These are phyloP conservation scores for Dendrophyllia cribrosa DNA, from an alignment of 64 coral and sea anemone species.

Conservation along the genomic window DNA sequence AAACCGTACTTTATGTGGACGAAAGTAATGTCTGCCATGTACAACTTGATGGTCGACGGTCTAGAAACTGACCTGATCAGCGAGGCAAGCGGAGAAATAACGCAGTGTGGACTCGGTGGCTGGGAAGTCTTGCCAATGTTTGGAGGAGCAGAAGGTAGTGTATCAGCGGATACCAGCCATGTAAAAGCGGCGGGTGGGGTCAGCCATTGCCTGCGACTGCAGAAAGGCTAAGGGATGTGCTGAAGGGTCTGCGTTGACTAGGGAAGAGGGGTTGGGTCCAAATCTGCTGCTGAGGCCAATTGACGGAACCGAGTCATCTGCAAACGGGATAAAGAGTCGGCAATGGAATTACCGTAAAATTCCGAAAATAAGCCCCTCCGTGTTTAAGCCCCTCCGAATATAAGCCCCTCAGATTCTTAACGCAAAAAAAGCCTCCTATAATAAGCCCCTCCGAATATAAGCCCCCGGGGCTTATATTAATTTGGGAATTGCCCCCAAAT, in stretches of 20 bases:
- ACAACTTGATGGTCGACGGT: background rate
- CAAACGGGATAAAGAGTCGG: slow-evolving; percentile 40
- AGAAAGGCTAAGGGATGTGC: background rate
- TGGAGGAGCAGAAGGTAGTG: too few relatives aligned
- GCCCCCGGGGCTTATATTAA: too few relatives aligned
- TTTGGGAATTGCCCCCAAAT: too few relatives aligned
- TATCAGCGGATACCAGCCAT: background rate
- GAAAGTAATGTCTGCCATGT: background rate
- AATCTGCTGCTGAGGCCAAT: background rate
- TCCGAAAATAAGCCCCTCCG: too few relatives aligned
- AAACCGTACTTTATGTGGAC: background rate
- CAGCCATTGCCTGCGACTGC: background rate
- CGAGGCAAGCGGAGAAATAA: too few relatives aligned
- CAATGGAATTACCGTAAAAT: background rate
- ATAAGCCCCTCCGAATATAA: too few relatives aligned
- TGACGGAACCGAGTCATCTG: background rate
- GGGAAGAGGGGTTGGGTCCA: background rate
- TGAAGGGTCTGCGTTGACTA: too few relatives aligned
- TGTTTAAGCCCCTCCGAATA: too few relatives aligned
- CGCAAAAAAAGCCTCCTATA: too few relatives aligned
- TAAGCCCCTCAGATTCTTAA: too few relatives aligned
- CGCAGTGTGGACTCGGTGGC: too few relatives aligned
- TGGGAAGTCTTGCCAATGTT: too few relatives aligned
- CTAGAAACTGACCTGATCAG: background rate
- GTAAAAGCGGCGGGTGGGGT: background rate